A percentile compares a stretch with the other conserved stretches of the same genome.
Conservation (phyloP, 2,888 invertebrate genomes). For the Trissolcus brochymenae region DNA sequence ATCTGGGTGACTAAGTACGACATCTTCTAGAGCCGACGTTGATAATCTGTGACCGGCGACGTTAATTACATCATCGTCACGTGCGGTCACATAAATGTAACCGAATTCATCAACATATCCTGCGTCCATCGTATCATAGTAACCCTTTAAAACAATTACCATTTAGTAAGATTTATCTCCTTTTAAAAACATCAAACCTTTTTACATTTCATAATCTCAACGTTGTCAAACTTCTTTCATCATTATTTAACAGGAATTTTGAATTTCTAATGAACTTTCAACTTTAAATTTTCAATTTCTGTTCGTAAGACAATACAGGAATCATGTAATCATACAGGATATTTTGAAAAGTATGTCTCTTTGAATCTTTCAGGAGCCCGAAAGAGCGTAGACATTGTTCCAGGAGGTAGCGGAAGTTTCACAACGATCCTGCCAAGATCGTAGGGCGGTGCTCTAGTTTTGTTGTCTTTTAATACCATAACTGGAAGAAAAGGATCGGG, state of each 20-base stretch:
- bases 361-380: slow-evolving; percentile 87
- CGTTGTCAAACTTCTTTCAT: too few species aligned
- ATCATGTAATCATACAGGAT: too few species aligned
- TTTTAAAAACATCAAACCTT: too few species aligned
- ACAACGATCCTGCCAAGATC: slow-evolving; percentile 90
- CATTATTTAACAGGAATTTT: too few species aligned
- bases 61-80: slow-evolving; percentile 96
- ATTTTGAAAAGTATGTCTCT: slow-evolving; percentile 88
- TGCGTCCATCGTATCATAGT: slow-evolving; percentile 96
- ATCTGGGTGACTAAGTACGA: slow-evolving; percentile 89
- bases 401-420: slow-evolving; percentile 93
- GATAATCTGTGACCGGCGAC: slow-evolving; percentile 95
- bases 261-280: too few species aligned
- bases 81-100: slow-evolving; percentile 91
- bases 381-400: slow-evolving; percentile 89
- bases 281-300: too few species aligned
- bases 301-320: too few species aligned
- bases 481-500: slow-evolving; percentile 77
- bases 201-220: too few species aligned
- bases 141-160: slow-evolving; percentile 80
- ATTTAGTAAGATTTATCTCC: neutral
- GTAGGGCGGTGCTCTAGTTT: slow-evolving; percentile 81
- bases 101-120: slow-evolving; percentile 90
- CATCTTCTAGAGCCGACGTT: slow-evolving; percentile 93
- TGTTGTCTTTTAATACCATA: slow-evolving; percentile 82